A percentile compares a stretch with the other conserved stretches of the same genome.
Conservation (phyloP, 2,797 vertebrate species). For the Peromyscus eremicus region DNA sequence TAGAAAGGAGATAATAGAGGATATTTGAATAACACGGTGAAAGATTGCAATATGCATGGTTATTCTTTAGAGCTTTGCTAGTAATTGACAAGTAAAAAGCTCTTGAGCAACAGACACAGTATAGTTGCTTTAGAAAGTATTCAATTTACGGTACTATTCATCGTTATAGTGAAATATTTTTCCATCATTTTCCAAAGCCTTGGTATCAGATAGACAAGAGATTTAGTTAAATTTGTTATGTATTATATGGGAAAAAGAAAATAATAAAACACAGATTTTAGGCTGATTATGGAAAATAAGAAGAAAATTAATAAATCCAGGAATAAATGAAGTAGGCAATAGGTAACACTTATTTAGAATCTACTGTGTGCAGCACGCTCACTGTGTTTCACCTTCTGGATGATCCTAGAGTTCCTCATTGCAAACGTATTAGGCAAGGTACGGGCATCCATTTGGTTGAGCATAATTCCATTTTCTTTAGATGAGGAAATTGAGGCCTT, state of each 20-base stretch:
- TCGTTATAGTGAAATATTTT: background rate
- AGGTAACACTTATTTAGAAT: conserved; percentile 20
- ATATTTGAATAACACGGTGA: background rate
- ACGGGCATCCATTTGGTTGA: conserved; percentile 11
- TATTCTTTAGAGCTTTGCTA: background rate
- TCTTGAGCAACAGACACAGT: background rate
- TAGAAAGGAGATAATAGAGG: background rate
- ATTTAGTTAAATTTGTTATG: conserved; percentile 18
- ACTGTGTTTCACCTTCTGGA: background rate
- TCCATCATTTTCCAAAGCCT: background rate
- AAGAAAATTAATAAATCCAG: background rate
- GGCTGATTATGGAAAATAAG: conserved; percentile 5
- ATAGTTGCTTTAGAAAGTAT: background rate
- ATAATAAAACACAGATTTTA: conserved; percentile 38
- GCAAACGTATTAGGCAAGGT: background rate
- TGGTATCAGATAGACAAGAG: background rate
- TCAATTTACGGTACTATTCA: background rate
- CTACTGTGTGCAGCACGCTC: background rate
- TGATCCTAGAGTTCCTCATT: background rate
- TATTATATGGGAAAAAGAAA: conserved; percentile 2
- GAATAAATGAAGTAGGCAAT: background rate
- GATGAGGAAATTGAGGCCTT: conserved; percentile 60
- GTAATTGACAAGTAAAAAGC: background rate
- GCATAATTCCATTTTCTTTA: conserved; percentile 59
- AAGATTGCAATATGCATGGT: background rate